Evolutionary conservation across 2,113 vertebrate species (phyloP), one percentile per base, ranked within the genome.

Genomic region (Promerops cafer): DNA sequence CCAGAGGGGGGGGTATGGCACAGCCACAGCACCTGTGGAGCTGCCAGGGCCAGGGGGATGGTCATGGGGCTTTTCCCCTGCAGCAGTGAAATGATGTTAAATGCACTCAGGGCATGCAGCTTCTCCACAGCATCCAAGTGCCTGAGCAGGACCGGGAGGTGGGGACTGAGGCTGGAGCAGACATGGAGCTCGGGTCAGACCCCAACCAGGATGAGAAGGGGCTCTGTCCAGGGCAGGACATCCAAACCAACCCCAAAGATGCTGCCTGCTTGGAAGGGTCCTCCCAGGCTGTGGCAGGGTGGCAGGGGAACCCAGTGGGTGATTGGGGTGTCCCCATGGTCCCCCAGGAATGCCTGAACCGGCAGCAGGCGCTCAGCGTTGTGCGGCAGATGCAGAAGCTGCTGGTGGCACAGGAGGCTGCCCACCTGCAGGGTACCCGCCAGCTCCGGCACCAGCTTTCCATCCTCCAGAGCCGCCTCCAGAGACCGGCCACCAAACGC

Each of bases 301-400:
- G 33, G 11, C 1, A 6, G 33, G 26, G 37, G 44, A 50, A 23
- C 17, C 2, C 2, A 1, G 30, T 0, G 0, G 31, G 18, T 85
- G 70, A 75, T 1, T 2, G 47, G 23, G 11, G 6, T 50, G 24
- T 54, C 33, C 45, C 45, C 20, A 9, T 9, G 7, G 56, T 17
- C 24, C 42, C 37, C 23, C 77, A 99, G 98, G 98, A 98, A 85
- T 99, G 99, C 92, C 89, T 97, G 16, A 97, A 96, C 86, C 96
- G 87, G 70, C 98, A 97, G 86, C 98, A 98, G 60, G 94, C 97
- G 1, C 98, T 99, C 35, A 95, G 93, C 4, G 89, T 80, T 7
- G 91, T 99, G 66, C 97, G 92, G 65, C 98, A 99, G 96, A 98
- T 98, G 88, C 98, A 99, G 97, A 99, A 98, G 89, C 97, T 99